These are phyloP conservation scores for Drosophila testacea DNA, from an alignment of 2,888 invertebrate species.

Conservation along the genomic window DNA sequence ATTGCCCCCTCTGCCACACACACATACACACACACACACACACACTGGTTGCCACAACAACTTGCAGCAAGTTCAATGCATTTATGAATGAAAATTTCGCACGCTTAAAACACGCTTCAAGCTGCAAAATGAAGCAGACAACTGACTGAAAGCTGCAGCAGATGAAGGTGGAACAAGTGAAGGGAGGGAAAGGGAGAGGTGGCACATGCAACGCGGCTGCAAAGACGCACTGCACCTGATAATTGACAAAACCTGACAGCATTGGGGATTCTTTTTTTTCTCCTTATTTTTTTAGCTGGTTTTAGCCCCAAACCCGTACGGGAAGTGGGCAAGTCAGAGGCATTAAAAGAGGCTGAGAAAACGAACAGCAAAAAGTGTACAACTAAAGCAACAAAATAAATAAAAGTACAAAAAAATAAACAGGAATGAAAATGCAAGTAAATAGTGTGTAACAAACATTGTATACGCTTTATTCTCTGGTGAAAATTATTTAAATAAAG, in stretches of 20 bases:
- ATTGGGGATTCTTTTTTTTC: slow-evolving; percentile 25
- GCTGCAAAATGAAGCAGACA: slow-evolving; percentile 32
- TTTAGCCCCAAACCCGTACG: slow-evolving; percentile 41
- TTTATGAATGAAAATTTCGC: slow-evolving; percentile 77
- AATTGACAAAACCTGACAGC: slow-evolving; percentile 80
- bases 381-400: slow-evolving; percentile 5
- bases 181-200: neutral
- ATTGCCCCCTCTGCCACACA: too few relatives aligned
- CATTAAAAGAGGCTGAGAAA: slow-evolving; percentile 23
- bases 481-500: neutral
- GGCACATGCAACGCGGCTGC: slow-evolving; percentile 27
- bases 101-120: slow-evolving; percentile 60
- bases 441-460: slow-evolving; percentile 18
- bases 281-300: slow-evolving; percentile 18
- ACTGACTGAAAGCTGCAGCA: slow-evolving; percentile 4
- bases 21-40: neutral
- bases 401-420: slow-evolving; percentile 25
- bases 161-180: neutral
- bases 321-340: slow-evolving; percentile 62
- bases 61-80: slow-evolving; percentile 42
- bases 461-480: slow-evolving; percentile 28
- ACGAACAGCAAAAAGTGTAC: neutral
- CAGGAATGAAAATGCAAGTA: slow-evolving; percentile 30
- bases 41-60: slow-evolving; percentile 1
- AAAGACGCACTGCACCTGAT: slow-evolving; percentile 62